Conservation (phyloP, 1,140 invertebrate species). For the Neodiprion pinetum region DNA sequence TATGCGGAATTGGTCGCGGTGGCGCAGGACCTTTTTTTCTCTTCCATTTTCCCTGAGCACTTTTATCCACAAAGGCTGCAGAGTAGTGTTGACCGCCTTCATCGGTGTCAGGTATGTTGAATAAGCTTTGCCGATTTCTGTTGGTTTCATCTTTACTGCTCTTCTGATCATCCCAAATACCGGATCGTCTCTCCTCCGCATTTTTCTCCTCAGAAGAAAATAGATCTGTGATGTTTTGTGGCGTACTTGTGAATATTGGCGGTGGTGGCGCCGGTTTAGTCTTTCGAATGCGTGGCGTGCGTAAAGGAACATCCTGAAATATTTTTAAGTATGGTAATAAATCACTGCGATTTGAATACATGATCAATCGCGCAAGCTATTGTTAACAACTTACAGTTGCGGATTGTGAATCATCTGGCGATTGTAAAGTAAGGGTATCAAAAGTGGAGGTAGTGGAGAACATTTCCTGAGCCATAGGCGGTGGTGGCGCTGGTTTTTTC, state of each 20-base stretch:
- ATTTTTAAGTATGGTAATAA: slow-evolving; percentile 5
- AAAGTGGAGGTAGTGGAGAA: slow-evolving; percentile 37
- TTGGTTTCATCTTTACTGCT: slow-evolving; percentile 67
- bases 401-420: slow-evolving; percentile 46
- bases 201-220: slow-evolving; percentile 31
- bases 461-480: slow-evolving; percentile 59
- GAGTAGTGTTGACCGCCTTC: slow-evolving; percentile 31
- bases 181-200: slow-evolving; percentile 24
- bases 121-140: slow-evolving; percentile 62
- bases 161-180: slow-evolving; percentile 62
- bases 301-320: slow-evolving; percentile 53
- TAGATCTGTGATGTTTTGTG: slow-evolving; percentile 32
- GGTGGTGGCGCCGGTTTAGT: slow-evolving; percentile 65
- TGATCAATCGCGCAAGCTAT: neutral
- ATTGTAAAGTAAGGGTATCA: slow-evolving; percentile 21
- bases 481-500: slow-evolving; percentile 74
- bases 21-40: slow-evolving; percentile 83
- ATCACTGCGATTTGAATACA: slow-evolving; percentile 11
- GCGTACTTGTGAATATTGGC: slow-evolving; percentile 51
- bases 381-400: slow-evolving; percentile 49
- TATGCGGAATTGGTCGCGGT: slow-evolving; percentile 73
- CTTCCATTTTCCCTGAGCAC: slow-evolving; percentile 73
- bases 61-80: slow-evolving; percentile 61
- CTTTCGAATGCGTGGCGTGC: slow-evolving; percentile 57
- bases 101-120: slow-evolving; percentile 26